phyloP scores from a whole-genome alignment of 2,113 vertebrate genomes.

The Chaetura pelagica region DNA sequence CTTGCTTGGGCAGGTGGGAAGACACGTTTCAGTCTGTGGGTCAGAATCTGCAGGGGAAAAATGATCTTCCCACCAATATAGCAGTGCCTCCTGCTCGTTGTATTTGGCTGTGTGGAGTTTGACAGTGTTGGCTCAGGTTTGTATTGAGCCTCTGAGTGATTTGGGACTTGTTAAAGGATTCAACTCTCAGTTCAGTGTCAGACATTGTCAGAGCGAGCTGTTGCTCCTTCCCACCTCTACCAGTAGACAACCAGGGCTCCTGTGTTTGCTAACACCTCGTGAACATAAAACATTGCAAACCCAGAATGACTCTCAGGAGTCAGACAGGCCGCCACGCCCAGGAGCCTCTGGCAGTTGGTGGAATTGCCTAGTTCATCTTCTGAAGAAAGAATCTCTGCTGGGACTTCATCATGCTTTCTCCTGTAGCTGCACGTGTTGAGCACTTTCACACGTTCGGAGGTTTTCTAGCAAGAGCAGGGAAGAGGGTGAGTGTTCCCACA shows the following conservation, averaged over 20 bases:
- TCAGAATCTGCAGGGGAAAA: neutral
- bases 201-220: neutral
- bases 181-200: neutral
- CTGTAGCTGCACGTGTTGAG: neutral
- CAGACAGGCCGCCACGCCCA: neutral
- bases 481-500: neutral
- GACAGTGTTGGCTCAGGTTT: neutral
- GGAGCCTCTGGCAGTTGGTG: neutral
- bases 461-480: neutral
- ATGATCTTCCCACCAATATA: neutral
- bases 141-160: neutral
- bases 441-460: neutral
- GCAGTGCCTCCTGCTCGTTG: neutral
- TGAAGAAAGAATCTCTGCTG: neutral
- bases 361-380: neutral
- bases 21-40: neutral
- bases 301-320: neutral
- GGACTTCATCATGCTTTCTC: neutral
- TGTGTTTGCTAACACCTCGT: neutral
- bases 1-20: neutral
- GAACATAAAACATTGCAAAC: rapidly evolving
- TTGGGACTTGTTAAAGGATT: neutral
- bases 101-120: neutral
- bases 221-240: neutral
- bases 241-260: neutral